These are phyloP conservation scores for Melieria omissa DNA, from an alignment of 2,888 invertebrate species.

Conservation along the genomic window DNA sequence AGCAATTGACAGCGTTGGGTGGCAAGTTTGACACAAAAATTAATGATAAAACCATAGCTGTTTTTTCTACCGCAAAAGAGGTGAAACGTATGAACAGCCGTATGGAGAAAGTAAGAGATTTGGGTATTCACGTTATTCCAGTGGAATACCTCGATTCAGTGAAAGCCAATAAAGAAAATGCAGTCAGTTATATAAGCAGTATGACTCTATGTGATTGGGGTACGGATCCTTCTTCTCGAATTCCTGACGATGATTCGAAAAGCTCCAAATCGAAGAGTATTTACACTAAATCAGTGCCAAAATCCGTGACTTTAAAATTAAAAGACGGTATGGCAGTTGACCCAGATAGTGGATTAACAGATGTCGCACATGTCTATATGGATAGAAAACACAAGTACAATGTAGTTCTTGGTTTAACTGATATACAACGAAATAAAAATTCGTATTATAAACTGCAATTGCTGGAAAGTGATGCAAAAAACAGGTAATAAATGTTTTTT, in stretches of 20 bases:
- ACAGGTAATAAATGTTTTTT: constrained; percentile 68
- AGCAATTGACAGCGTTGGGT: constrained; percentile 78
- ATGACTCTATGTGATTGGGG: constrained; percentile 87
- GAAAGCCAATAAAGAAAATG: constrained; percentile 70
- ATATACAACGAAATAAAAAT: constrained; percentile 88
- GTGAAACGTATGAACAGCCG: constrained; percentile 75
- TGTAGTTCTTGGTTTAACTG: constrained; percentile 85
- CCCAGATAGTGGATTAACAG: constrained; percentile 85
- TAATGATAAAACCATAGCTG: constrained; percentile 75
- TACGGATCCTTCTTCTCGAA: constrained; percentile 70
- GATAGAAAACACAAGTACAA: constrained; percentile 72
- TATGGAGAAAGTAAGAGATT: constrained; percentile 74
- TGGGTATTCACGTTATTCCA: constrained; percentile 84
- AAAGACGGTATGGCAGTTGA: constrained; percentile 92
- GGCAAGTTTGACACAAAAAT: constrained; percentile 78
- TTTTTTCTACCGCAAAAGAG: constrained; percentile 78
- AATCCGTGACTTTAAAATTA: constrained; percentile 75
- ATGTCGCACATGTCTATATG: constrained; percentile 75
- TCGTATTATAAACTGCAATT: constrained; percentile 96
- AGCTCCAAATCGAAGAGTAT: constrained; percentile 73
- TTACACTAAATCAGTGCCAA: constrained; percentile 70
- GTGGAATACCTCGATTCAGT: constrained; percentile 79
- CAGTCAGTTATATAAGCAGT: constrained; percentile 74
- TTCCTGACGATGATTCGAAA: constrained; percentile 70
- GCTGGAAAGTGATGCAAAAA: constrained; percentile 77